phyloP scores from a whole-genome alignment of 2,797 vertebrate species.

The Ambastaia sidthimunki region DNA sequence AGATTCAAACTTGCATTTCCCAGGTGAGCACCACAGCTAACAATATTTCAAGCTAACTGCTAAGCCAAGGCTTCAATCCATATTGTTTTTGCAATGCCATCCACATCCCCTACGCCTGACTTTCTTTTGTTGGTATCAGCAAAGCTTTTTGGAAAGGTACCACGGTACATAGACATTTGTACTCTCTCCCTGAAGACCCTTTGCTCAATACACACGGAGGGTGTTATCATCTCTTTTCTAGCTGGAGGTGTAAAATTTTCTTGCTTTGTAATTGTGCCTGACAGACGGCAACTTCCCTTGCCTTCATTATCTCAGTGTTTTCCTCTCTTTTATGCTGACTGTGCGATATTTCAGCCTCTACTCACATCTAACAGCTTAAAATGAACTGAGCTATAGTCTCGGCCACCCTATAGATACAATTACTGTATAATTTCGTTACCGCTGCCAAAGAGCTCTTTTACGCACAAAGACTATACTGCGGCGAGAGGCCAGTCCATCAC shows the following conservation, averaged over 20 bases:
- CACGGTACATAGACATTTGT: not conserved
- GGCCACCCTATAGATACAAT: constrained; percentile 45
- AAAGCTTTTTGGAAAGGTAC: constrained; percentile 5
- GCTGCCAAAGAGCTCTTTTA: constrained; percentile 35
- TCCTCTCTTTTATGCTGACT: constrained; percentile 45
- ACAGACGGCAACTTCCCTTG: constrained; percentile 37
- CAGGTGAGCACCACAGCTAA: not conserved
- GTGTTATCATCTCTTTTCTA: constrained; percentile 24
- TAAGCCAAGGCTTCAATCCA: not conserved
- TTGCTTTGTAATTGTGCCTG: constrained; percentile 34
- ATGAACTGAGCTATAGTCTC: constrained; percentile 24
- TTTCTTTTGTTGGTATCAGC: not conserved
- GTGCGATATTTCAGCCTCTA: constrained; percentile 22
- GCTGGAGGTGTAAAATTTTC: constrained; percentile 8
- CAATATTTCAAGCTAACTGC: not conserved
- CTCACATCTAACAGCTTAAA: constrained; percentile 29
- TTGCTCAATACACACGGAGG: constrained; percentile 13
- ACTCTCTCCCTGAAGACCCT: not conserved
- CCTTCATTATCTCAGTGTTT: constrained; percentile 47
- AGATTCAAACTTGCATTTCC: not conserved
- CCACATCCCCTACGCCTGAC: not conserved
- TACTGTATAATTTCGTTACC: constrained; percentile 16
- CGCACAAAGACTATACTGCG: constrained; percentile 26
- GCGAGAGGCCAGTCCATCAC: constrained; percentile 50
- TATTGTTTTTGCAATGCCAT: not conserved